A percentile compares a stretch with the other conserved stretches of the same genome.
These are phyloP conservation scores for Dasyprocta punctata DNA, from an alignment of 2,113 vertebrate genomes.

Conservation along the genomic window DNA sequence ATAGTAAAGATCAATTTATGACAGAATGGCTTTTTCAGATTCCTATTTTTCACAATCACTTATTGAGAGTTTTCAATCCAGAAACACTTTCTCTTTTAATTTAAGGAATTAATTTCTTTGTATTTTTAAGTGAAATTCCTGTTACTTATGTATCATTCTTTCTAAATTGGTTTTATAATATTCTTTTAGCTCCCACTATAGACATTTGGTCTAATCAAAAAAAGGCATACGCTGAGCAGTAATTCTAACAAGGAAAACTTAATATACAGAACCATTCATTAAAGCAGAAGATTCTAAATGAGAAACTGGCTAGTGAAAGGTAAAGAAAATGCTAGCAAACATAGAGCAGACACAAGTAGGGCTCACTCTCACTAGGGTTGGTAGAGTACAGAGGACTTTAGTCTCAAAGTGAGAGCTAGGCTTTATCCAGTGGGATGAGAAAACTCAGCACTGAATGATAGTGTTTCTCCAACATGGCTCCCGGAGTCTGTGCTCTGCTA, in stretches of 20 bases:
- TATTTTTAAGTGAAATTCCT: background rate
- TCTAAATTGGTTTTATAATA: background rate
- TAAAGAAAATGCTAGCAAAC: background rate
- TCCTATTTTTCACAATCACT: background rate
- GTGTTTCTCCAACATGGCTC: background rate
- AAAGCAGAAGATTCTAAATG: background rate
- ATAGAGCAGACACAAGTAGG: background rate
- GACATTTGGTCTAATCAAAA: background rate
- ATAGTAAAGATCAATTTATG: background rate
- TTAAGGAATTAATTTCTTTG: background rate
- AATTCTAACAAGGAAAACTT: background rate
- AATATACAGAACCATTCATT: background rate
- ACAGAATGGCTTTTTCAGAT: background rate
- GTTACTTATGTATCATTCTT: background rate
- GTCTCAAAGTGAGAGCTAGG: background rate
- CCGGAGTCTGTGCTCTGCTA: background rate
- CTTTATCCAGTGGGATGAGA: background rate
- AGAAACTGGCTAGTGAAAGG: background rate
- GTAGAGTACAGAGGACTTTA: background rate
- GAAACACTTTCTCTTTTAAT: conserved; percentile 10
- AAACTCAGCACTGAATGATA: background rate
- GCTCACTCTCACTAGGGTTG: background rate
- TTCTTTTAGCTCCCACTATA: background rate
- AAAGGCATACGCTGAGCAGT: background rate
- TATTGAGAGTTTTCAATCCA: background rate